Percentiles rank a stretch among this genome's conserved stretches.
phyloP scores from a whole-genome alignment of 2,797 vertebrate genomes.

The Micrastur ruficollis region DNA sequence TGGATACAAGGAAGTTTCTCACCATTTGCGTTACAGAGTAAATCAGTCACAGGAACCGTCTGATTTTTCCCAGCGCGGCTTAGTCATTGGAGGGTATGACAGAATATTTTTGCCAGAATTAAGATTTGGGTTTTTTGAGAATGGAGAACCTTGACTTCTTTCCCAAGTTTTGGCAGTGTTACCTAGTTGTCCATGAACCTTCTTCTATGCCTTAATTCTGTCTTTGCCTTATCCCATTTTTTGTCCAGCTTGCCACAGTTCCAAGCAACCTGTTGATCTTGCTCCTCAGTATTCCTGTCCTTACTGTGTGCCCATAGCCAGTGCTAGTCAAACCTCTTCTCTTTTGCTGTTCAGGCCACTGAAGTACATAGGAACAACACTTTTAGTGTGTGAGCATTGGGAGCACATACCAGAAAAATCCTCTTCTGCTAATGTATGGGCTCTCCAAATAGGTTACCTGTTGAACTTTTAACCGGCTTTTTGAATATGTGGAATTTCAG shows the following conservation, averaged over 20 bases:
- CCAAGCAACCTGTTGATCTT: background rate
- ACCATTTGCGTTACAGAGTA: background rate
- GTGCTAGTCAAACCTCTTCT: background rate
- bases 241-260: background rate
- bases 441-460: background rate
- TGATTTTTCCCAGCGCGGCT: background rate
- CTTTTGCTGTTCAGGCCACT: background rate
- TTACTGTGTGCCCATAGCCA: background rate
- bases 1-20: background rate
- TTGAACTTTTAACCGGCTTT: background rate
- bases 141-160: background rate
- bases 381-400: background rate
- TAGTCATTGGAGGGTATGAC: background rate
- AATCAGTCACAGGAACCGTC: too few relatives aligned
- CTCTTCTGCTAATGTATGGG: background rate
- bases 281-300: background rate
- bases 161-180: background rate
- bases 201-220: background rate
- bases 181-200: background rate
- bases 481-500: background rate
- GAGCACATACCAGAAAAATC: background rate
- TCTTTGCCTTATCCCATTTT: background rate
- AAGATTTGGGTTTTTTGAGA: fast-evolving
- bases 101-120: background rate
- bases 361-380: background rate